Base-by-base conservation (phyloP, 2,113 vertebrate species). In the Calyptommatus sinebrachiatus region DNA sequence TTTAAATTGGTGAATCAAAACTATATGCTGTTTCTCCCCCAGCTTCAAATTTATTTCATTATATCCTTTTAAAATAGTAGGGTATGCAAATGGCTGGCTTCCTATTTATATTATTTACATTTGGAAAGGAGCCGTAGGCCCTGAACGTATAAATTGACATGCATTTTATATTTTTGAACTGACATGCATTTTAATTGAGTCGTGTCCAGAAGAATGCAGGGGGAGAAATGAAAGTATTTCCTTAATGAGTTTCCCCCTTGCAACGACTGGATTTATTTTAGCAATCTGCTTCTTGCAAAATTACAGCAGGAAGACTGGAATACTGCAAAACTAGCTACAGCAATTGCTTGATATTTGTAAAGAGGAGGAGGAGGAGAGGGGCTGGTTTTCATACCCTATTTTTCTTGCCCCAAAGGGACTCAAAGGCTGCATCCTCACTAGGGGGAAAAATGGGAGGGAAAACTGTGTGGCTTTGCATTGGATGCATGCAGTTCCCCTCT, bases 1-100 rank as follows among this genome's bases (percentile, higher is more conserved):
- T 28, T 53, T 79, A 83, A 83, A 83, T 63, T 63, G n/a, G 41
- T 83, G 78, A 88, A 84, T 76, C 21, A 31, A 87, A 78, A 20
- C 11, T 1, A 62, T 74, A 74, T 69, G n/a, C n/a, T 77, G 18
- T 2, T 81, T 88, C 35, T 85, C 65, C 26, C 83, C 84, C 31
- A 83, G 60, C 48, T 71, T 20, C 50, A 24, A 77, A 81, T 77
- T 78, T 62, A 80, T 85, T 87, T 63, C 6, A 65, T 77, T 86
- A 65, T 70, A 50, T 78, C 31, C 60, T 65, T 79, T 85, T 26
- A 50, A 84, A 87, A 66, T 4, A 0, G 26, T 62, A 28, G 16
- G 14, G 46, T 53, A 84, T 50, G 68, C 10, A 81, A 85, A 85
- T 31, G 16, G 24, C 41, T 41, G 10, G 3, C 16, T 8, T 63